These are phyloP conservation scores for Glareola pratincola DNA, from an alignment of 2,113 vertebrate species.

Conservation along the genomic window DNA sequence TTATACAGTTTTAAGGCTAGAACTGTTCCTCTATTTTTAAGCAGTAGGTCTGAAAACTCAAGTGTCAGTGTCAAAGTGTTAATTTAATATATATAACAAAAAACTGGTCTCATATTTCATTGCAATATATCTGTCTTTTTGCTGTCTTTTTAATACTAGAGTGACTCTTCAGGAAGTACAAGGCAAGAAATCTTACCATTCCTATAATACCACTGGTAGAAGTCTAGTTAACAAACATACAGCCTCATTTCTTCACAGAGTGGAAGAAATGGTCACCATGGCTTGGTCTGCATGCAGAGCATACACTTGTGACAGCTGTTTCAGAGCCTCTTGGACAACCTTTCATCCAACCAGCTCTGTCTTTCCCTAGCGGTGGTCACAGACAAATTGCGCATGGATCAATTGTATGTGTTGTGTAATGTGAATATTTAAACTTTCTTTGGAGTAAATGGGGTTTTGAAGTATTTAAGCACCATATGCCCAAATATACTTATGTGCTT, in stretches of 20 bases:
- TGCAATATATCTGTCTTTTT: background rate
- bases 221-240: background rate
- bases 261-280: background rate
- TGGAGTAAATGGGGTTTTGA: background rate
- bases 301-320: background rate
- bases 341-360: background rate
- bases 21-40: background rate
- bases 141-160: background rate
- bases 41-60: background rate
- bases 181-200: background rate
- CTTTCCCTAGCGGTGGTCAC: background rate
- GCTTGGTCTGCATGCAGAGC: background rate
- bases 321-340: background rate
- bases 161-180: background rate
- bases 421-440: background rate
- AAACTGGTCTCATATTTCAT: background rate
- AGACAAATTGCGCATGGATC: background rate
- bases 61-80: background rate
- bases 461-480: background rate
- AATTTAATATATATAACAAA: background rate
- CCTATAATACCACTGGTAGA: background rate
- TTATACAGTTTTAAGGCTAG: background rate
- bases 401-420: background rate
- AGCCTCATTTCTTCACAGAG: background rate
- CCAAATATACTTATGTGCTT: background rate